Conservation (phyloP, 2,888 invertebrate species). For the Metacarcinus magister region DNA sequence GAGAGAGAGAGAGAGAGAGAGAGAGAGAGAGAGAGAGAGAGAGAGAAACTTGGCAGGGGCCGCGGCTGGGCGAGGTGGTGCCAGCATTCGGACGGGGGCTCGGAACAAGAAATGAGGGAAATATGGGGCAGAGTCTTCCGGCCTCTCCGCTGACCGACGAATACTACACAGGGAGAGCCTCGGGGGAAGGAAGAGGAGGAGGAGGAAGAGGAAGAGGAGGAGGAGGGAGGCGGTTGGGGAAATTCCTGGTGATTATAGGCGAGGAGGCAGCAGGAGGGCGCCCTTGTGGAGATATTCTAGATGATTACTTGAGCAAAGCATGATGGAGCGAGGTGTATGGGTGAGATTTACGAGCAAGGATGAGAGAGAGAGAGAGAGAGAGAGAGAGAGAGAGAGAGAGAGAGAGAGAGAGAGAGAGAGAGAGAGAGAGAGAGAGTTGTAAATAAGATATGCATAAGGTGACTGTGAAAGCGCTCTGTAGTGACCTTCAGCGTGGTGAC, state of each 20-base stretch:
- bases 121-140: slow-evolving; percentile 74
- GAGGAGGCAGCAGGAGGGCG: slow-evolving; percentile 16
- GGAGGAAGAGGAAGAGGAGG: slow-evolving; percentile 52
- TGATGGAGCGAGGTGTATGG: not conserved
- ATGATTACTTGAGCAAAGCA: slow-evolving; percentile 47
- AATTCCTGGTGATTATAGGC: slow-evolving; percentile 59
- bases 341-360: not conserved
- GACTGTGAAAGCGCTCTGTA: not conserved
- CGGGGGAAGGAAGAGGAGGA: slow-evolving; percentile 42
- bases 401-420: slow-evolving; percentile 31
- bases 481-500: not conserved
- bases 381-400: slow-evolving; percentile 48
- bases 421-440: slow-evolving; percentile 41
- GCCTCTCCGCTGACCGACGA: slow-evolving; percentile 71
- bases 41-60: slow-evolving; percentile 66
- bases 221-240: slow-evolving; percentile 22
- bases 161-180: slow-evolving; percentile 10
- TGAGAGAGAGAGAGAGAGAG: slow-evolving; percentile 17
- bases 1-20: slow-evolving; percentile 67
- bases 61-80: slow-evolving; percentile 52
- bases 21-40: slow-evolving; percentile 58
- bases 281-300: slow-evolving; percentile 43
- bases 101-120: slow-evolving; percentile 79
- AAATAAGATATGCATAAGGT: not conserved
- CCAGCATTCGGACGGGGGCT: slow-evolving; percentile 49